Percentiles rank a stretch among this genome's conserved stretches.
Conservation (phyloP, 2,888 invertebrate species). For the Laothoe populi region DNA sequence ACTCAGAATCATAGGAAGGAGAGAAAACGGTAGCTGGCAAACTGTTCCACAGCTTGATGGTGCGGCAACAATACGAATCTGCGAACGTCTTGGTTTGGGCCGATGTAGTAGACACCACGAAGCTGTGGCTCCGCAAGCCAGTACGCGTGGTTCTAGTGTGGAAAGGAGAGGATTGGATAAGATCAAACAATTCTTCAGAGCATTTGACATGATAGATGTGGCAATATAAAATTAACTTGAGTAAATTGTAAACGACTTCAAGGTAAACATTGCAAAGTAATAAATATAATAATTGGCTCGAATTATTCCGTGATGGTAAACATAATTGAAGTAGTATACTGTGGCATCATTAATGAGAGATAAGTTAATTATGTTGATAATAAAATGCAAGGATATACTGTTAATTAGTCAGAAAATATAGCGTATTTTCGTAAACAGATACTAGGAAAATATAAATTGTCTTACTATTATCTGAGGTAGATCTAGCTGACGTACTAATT, state of each 20-base stretch:
- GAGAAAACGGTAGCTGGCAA: no score
- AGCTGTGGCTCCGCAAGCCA: no score
- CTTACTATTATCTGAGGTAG: background rate
- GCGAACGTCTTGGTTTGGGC: no score
- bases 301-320: conserved; percentile 16
- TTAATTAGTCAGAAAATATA: conserved; percentile 6
- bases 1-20: no score
- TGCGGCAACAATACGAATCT: no score
- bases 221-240: conserved; percentile 2
- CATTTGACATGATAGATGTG: no score
- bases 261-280: conserved; percentile 19
- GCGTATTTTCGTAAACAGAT: conserved; percentile 13
- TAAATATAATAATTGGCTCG: conserved; percentile 15
- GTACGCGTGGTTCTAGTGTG: no score
- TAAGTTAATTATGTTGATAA: conserved; percentile 1
- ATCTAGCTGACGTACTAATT: background rate
- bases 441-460: background rate
- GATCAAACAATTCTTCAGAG: no score
- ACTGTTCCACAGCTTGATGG: no score
- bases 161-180: no score
- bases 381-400: conserved; percentile 13
- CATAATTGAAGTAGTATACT: conserved; percentile 13
- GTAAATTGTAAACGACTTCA: conserved; percentile 7
- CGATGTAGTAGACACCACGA: no score
- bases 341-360: conserved; percentile 1